Conservation (phyloP, 2,113 vertebrate species). For the Leucopsar rothschildi region DNA sequence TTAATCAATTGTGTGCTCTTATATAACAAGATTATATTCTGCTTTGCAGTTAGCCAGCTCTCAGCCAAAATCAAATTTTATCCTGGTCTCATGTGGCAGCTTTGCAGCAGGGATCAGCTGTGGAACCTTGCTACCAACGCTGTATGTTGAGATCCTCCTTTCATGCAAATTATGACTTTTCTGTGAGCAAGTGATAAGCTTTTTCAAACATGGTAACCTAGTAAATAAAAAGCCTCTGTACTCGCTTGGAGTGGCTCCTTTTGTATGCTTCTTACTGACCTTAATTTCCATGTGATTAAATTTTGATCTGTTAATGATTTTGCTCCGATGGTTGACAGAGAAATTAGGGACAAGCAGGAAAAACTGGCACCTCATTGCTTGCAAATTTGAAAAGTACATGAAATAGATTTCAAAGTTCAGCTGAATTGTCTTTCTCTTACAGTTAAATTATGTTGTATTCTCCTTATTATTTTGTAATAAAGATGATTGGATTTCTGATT, state of each 20-base stretch:
- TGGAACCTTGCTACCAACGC: neutral
- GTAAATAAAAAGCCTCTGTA: neutral
- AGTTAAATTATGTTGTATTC: slow-evolving; percentile 36
- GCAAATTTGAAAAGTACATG: neutral
- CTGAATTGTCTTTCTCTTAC: slow-evolving; percentile 7
- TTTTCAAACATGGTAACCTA: neutral
- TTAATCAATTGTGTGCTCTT: neutral
- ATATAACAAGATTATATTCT: neutral
- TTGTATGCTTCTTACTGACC: neutral
- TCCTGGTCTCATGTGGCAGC: neutral
- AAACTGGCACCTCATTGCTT: neutral
- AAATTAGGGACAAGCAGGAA: neutral
- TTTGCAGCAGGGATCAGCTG: neutral
- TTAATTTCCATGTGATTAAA: slow-evolving; percentile 1
- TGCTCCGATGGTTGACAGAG: neutral
- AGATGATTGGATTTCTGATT: neutral
- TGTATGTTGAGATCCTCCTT: neutral
- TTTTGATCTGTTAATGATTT: slow-evolving; percentile 4
- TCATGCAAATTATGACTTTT: slow-evolving; percentile 43
- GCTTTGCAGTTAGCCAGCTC: neutral
- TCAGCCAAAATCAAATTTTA: neutral
- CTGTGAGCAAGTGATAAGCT: slow-evolving; percentile 35
- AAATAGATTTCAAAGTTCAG: slow-evolving; percentile 30
- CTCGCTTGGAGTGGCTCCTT: neutral
- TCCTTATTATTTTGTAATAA: neutral